Percentiles rank a stretch among this genome's conserved stretches.
phyloP scores from a whole-genome alignment of 2,113 vertebrate genomes.

The Chinchilla lanigera region DNA sequence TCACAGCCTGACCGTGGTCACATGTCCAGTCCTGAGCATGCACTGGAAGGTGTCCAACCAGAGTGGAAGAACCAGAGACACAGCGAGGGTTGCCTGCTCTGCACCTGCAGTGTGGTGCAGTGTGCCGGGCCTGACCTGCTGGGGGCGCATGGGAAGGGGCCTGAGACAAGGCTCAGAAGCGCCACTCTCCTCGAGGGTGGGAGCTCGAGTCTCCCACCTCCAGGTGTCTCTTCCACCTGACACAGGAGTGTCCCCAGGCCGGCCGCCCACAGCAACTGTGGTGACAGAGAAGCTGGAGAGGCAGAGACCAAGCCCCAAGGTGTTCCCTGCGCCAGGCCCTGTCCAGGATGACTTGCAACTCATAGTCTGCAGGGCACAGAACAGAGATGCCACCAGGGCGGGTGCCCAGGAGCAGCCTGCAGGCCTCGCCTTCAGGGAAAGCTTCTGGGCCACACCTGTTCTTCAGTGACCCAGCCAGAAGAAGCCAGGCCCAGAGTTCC shows the following conservation, averaged over 20 bases:
- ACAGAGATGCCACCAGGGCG: not conserved
- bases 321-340: not conserved
- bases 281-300: not conserved
- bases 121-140: not conserved
- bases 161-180: not conserved
- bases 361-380: not conserved
- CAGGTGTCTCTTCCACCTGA: not conserved
- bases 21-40: not conserved
- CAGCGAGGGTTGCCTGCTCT: not conserved
- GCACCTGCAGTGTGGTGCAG: not conserved
- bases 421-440: not conserved
- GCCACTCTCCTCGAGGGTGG: not conserved
- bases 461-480: not conserved
- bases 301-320: not conserved
- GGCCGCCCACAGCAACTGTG: not conserved
- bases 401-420: not conserved
- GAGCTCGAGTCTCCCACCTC: not conserved
- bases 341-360: not conserved
- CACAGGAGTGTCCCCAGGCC: not conserved
- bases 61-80: not conserved
- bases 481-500: not conserved
- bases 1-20: not conserved
- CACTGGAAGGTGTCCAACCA: not conserved
- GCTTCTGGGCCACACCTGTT: not conserved
- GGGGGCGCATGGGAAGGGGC: not conserved